phyloP scores from a whole-genome alignment of 2,113 vertebrate species.

The Salminus brasiliensis region DNA sequence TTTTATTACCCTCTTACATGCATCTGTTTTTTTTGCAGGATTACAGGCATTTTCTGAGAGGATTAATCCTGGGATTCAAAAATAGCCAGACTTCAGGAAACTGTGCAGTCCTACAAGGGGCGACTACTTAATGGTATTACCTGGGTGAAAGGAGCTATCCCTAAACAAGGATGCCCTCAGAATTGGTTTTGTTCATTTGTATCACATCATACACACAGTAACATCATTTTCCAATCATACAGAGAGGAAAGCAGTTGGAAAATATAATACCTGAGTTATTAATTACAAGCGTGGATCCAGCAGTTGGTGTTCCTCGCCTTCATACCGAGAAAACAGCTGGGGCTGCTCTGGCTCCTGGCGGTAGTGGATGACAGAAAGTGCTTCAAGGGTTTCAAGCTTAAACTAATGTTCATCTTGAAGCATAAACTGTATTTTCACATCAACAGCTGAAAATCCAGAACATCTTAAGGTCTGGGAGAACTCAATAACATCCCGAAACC shows the following conservation, averaged over 20 bases:
- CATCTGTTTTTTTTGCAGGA: too few relatives aligned
- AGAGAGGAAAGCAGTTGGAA: not conserved
- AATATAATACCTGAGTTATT: too few relatives aligned
- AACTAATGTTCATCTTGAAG: not conserved
- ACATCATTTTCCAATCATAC: not conserved
- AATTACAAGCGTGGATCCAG: not conserved
- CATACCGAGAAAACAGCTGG: slow-evolving; percentile 1
- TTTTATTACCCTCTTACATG: too few relatives aligned
- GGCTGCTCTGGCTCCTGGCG: not conserved
- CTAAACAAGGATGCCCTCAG: too few relatives aligned
- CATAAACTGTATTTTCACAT: not conserved
- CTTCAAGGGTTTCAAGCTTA: not conserved
- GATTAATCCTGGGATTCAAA: not conserved
- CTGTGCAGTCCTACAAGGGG: too few relatives aligned
- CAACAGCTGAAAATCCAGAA: not conserved
- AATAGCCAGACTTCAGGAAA: not conserved
- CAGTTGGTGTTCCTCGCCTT: not conserved
- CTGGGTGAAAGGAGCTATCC: not conserved
- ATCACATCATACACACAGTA: not conserved
- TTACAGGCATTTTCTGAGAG: too few relatives aligned
- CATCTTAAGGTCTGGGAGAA: not conserved
- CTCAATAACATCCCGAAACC: not conserved
- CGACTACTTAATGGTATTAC: not conserved
- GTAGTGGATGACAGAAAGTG: not conserved
- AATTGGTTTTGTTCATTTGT: not conserved